Conservation (phyloP, 2,797 vertebrate genomes). For the Chiloscyllium punctatum region DNA sequence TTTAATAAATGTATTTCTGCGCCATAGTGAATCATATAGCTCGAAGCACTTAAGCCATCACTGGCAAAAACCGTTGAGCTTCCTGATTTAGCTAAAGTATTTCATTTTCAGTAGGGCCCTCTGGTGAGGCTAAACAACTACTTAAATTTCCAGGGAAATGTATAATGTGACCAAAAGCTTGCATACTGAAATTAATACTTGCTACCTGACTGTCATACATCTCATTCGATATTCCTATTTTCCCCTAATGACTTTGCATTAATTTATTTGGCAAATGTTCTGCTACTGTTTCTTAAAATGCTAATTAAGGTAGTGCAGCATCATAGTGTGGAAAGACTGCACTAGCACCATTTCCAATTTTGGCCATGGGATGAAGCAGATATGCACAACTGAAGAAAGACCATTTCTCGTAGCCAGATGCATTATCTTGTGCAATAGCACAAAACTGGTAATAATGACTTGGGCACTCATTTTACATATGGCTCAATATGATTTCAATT, state of each 20-base stretch:
- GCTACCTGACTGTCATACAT: neutral
- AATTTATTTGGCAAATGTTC: neutral
- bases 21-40: neutral
- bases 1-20: slow-evolving; percentile 16
- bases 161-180: neutral
- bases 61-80: neutral
- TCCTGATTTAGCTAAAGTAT: slow-evolving; percentile 16
- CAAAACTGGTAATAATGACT: neutral
- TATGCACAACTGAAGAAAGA: neutral
- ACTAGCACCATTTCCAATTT: neutral
- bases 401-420: neutral
- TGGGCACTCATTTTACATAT: neutral
- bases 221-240: neutral
- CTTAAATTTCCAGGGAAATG: slow-evolving; percentile 14
- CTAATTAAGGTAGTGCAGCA: neutral
- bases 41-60: neutral
- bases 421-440: neutral
- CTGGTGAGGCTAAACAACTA: slow-evolving; percentile 19
- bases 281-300: neutral
- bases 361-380: neutral
- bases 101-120: neutral
- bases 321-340: neutral
- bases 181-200: neutral
- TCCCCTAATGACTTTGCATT: neutral
- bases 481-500: neutral